Conservation (phyloP, 2,797 vertebrate genomes). For the Lerista edwardsae region DNA sequence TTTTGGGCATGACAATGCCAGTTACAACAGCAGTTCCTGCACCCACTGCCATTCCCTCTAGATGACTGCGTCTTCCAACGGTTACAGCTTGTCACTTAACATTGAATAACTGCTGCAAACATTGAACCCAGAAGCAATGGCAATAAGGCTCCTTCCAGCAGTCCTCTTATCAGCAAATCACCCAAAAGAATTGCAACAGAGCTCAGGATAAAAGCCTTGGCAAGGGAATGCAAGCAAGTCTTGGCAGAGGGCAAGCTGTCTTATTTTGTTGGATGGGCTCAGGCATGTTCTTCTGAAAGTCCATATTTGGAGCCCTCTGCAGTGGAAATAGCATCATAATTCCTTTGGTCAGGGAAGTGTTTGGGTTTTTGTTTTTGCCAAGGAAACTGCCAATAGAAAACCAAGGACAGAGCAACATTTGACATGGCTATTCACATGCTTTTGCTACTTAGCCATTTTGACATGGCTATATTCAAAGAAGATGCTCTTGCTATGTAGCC, state of each 20-base stretch:
- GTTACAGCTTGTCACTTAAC: background rate
- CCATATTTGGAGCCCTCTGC: background rate
- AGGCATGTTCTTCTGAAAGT: background rate
- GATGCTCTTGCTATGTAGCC: background rate
- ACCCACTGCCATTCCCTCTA: background rate
- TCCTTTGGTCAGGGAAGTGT: background rate
- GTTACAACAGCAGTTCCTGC: background rate
- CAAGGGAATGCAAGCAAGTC: background rate
- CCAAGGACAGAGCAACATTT: background rate
- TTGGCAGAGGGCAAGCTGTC: background rate
- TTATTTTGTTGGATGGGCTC: background rate
- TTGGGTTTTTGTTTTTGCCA: background rate
- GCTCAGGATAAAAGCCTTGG: background rate
- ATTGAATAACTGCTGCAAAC: background rate
- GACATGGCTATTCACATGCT: background rate
- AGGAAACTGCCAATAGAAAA: background rate
- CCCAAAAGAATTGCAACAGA: background rate
- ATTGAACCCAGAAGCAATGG: background rate
- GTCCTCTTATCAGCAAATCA: background rate
- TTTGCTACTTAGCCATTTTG: too few species aligned
- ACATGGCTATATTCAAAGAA: too few species aligned
- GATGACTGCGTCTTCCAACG: background rate
- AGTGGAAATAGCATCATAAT: background rate
- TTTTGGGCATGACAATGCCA: background rate
- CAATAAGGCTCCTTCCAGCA: background rate